phyloP scores from a whole-genome alignment of 2,797 vertebrate genomes.

The Pagetopsis macropterus region DNA sequence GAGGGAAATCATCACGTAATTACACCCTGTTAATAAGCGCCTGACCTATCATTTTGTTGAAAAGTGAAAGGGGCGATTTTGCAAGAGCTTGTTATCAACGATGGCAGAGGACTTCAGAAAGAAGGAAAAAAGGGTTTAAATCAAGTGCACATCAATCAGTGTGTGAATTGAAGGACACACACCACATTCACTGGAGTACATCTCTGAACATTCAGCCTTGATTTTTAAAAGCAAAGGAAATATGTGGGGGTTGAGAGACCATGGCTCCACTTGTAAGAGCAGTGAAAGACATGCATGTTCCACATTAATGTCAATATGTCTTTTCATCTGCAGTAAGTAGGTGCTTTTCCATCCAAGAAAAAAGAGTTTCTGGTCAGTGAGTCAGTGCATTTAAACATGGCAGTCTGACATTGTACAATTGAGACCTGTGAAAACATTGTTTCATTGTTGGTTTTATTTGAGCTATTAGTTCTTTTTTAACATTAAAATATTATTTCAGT shows the following conservation, averaged over 20 bases:
- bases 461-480: background rate
- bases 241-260: slow-evolving; percentile 33
- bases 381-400: background rate
- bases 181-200: slow-evolving; percentile 13
- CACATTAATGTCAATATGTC: background rate
- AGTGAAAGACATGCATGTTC: slow-evolving; percentile 11
- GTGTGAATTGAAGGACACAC: slow-evolving; percentile 49
- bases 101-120: slow-evolving; percentile 52
- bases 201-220: slow-evolving; percentile 34
- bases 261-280: slow-evolving; percentile 33
- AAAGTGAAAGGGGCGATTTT: slow-evolving; percentile 56
- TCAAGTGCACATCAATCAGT: slow-evolving; percentile 61
- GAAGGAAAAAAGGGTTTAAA: slow-evolving; percentile 33
- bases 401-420: background rate
- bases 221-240: slow-evolving; percentile 52
- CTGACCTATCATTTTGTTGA: slow-evolving; percentile 74
- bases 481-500: background rate
- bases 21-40: slow-evolving; percentile 64
- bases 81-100: slow-evolving; percentile 56
- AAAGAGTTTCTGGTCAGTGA: slow-evolving; percentile 4
- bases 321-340: background rate
- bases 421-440: background rate
- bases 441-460: background rate
- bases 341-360: slow-evolving; percentile 13
- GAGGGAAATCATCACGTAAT: slow-evolving; percentile 75